These are phyloP conservation scores for Penaeus chinensis DNA, from an alignment of 1,140 invertebrate genomes.

Conservation along the genomic window DNA sequence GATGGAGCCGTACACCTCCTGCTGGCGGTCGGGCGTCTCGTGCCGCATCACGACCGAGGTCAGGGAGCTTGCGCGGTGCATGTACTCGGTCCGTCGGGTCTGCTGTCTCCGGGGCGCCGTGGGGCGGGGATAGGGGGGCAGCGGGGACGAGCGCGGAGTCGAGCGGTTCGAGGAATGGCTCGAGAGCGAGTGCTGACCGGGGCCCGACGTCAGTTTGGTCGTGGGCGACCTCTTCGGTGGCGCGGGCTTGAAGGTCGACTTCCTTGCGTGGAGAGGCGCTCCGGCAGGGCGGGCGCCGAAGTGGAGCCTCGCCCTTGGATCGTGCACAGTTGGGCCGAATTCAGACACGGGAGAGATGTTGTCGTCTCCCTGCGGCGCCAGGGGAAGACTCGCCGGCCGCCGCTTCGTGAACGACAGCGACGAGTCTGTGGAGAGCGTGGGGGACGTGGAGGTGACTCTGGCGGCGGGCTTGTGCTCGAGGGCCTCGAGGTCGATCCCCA, in stretches of 20 bases:
- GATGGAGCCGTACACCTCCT: background rate
- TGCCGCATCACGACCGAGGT: constrained; percentile 17
- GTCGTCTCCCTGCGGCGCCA: too few relatives aligned
- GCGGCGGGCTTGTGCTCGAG: background rate
- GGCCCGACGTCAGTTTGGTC: constrained; percentile 19
- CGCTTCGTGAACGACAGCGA: too few relatives aligned
- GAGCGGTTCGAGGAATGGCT: background rate
- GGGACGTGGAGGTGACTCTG: too few relatives aligned
- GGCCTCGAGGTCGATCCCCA: background rate
- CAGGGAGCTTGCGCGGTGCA: constrained; percentile 13
- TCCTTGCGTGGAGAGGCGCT: background rate
- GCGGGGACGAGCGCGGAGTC: background rate
- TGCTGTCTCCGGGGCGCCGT: too few relatives aligned
- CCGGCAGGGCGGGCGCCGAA: too few relatives aligned
- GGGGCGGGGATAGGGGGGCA: background rate
- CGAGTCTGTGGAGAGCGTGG: too few relatives aligned
- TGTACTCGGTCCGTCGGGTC: background rate
- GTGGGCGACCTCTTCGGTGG: constrained; percentile 4
- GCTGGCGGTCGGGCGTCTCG: background rate
- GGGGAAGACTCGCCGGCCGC: too few relatives aligned
- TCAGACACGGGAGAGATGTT: too few relatives aligned
- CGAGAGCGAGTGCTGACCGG: background rate
- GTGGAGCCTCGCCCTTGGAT: too few relatives aligned
- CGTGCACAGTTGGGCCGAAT: too few relatives aligned
- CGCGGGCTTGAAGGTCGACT: background rate